Evolutionary conservation across 1,140 invertebrate species (phyloP).

Genomic region (Solenopsis fugax): DNA sequence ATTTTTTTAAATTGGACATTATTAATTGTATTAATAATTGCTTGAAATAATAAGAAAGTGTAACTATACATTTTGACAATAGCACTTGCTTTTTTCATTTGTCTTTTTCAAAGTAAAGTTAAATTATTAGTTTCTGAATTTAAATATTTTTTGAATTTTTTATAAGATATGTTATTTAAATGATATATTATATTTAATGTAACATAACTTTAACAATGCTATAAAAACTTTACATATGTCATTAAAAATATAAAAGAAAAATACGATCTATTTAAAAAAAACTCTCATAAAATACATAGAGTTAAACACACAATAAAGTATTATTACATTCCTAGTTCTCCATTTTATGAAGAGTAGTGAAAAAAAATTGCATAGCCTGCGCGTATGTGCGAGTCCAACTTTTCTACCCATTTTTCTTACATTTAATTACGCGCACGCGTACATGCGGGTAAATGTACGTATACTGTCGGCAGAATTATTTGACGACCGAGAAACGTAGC

Average conservation of each 20-base stretch:
- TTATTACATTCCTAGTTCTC: not conserved
- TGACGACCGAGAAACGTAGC: conserved; percentile 1
- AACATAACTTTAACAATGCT: not conserved
- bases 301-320: not conserved
- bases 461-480: conserved; percentile 13
- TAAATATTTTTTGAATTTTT: not conserved
- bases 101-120: not conserved
- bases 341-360: not conserved
- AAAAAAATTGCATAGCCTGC: not conserved
- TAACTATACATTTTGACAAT: not conserved
- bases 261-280: not conserved
- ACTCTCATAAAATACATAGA: too few species aligned
- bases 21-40: conserved; percentile 1
- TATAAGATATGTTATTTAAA: not conserved
- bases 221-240: not conserved
- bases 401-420: conserved; percentile 37
- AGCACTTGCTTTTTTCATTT: not conserved
- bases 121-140: conserved; percentile 11
- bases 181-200: not conserved
- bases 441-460: too few species aligned
- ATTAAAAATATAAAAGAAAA: not conserved
- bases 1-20: not conserved
- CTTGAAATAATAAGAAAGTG: not conserved
- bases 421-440: conserved; percentile 57
- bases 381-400: not conserved